phyloP scores from a whole-genome alignment of 2,797 vertebrate genomes.

The Pelodytes ibericus region DNA sequence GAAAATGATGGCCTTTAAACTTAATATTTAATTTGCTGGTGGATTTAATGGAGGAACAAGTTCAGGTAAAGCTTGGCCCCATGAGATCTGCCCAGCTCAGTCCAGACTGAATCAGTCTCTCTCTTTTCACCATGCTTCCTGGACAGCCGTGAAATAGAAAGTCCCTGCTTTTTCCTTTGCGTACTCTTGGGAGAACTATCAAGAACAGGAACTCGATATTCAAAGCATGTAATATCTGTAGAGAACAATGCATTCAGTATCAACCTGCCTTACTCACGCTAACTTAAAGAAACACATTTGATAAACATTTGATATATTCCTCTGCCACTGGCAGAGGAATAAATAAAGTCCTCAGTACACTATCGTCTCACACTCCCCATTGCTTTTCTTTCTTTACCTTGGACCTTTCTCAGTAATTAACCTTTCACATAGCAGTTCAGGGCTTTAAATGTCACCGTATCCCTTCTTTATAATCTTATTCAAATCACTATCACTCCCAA shows the following conservation, averaged over 20 bases:
- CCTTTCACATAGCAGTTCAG: too few species aligned
- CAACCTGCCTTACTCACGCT: neutral
- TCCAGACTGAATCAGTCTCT: neutral
- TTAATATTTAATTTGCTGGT: conserved; percentile 25
- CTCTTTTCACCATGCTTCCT: neutral
- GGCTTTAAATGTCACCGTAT: too few species aligned
- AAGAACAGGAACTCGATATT: neutral
- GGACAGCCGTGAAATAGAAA: neutral
- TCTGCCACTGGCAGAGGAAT: too few species aligned
- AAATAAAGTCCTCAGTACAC: too few species aligned
- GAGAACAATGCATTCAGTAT: neutral
- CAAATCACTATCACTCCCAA: too few species aligned
- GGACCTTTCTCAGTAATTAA: too few species aligned
- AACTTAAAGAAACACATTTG: neutral
- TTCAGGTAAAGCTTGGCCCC: conserved; percentile 6
- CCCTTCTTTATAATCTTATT: too few species aligned
- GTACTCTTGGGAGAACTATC: neutral
- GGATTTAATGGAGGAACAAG: conserved; percentile 19
- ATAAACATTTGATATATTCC: neutral
- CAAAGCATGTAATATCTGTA: neutral
- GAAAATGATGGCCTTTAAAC: conserved; percentile 19
- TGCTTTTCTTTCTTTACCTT: too few species aligned
- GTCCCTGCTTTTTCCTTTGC: neutral
- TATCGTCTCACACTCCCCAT: too few species aligned
- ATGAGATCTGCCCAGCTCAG: neutral